A percentile compares a stretch with the other conserved stretches of the same genome.
Evolutionary conservation across 2,888 invertebrate genomes (phyloP).

Genomic region (Euspilapteryx auroguttella): DNA sequence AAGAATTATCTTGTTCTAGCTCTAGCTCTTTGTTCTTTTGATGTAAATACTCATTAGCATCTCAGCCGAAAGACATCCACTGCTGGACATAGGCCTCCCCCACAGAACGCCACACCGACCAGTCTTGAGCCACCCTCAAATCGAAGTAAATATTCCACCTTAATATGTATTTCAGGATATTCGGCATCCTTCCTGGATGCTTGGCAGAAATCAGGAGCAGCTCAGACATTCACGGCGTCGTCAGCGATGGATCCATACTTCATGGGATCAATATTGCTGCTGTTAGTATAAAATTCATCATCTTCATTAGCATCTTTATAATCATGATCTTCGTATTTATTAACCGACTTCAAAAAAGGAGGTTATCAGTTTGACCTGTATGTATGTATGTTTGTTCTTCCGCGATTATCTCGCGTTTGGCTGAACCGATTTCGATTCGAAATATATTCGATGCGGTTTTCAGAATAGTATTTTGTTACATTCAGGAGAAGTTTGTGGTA

Average conservation of each 20-base stretch:
- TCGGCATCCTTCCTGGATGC: constrained; percentile 76
- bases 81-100: too few relatives aligned
- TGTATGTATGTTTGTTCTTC: too few relatives aligned
- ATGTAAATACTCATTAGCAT: neutral
- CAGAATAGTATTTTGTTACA: too few relatives aligned
- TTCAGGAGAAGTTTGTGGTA: too few relatives aligned
- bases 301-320: neutral
- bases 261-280: constrained; percentile 64
- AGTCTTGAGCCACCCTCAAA: neutral
- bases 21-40: too few relatives aligned
- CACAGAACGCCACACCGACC: too few relatives aligned
- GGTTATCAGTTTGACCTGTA: too few relatives aligned
- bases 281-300: constrained; percentile 18
- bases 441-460: too few relatives aligned
- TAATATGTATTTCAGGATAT: constrained; percentile 69
- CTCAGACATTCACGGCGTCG: constrained; percentile 83
- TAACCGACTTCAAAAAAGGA: too few relatives aligned
- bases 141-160: constrained; percentile 12
- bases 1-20: neutral
- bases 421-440: too few relatives aligned
- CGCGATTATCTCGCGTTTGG: too few relatives aligned
- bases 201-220: constrained; percentile 84
- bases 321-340: neutral
- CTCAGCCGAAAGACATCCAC: too few relatives aligned
- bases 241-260: constrained; percentile 67